Base-by-base conservation (phyloP, 2,888 invertebrate species). In the Melieria picta region DNA sequence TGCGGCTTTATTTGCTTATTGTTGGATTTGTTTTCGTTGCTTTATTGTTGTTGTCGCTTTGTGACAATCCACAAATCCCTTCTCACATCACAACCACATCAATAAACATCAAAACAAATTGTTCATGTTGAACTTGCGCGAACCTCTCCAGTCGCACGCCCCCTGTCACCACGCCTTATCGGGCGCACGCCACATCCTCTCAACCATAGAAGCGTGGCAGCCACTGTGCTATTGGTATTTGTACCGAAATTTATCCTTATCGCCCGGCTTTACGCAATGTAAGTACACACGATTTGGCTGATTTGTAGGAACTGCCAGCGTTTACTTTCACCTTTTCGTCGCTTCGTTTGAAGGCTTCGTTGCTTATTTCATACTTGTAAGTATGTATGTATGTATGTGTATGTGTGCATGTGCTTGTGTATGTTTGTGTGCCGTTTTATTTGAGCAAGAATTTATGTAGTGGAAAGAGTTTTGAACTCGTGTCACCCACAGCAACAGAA, bases 61-160 rank as follows among this genome's bases (percentile, higher is more conserved):
- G 45, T 61, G 61, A 61, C 61, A 61, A 61, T 45, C 61, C 48
- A 50, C 10, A 65, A 65, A 65, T 65, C 65, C 30, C 65, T 65
- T 55, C 55, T 43, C 11, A 48, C 11, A 42, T 52, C 7, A 65
- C 5, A 9, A 65, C 65, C 52, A 55, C 65, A 65, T 55, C 65
- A 65, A 65, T 65, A 65, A 50, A 52, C 65, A 65, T 65, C 55
- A 65, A 65, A 65, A 56, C 47, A 62, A 62, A 11, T 47, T 56
- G 50, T 52, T n/a, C 9, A 52, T 13, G n/a, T 4, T 11, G n/a
- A 52, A 13, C 52, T 52, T 52, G 52, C 13, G 11, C 52, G 10
- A n/a, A 52, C 52, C 10, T 9, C 5, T 52, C 52, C 13, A 11
- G n/a, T 9, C 13, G 11, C 52, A n/a, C 52, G 11, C 9, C 5